A percentile compares a stretch with the other conserved stretches of the same genome.
phyloP scores from a whole-genome alignment of 53 echinoderm and acorn worm genomes.

The Mesocentrotus franciscanus region DNA sequence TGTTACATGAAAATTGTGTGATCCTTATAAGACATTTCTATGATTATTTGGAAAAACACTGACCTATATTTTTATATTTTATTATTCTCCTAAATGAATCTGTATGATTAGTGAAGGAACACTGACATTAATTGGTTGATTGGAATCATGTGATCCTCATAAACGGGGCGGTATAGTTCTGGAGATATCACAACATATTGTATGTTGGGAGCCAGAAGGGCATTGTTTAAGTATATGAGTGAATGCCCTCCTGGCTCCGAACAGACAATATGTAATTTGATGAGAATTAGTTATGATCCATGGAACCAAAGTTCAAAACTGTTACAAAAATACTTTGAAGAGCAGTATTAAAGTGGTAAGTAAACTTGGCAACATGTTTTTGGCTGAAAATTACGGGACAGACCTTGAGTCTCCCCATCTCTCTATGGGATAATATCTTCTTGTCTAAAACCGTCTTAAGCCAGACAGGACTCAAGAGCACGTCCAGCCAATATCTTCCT shows the following conservation, averaged over 20 bases:
- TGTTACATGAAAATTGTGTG: not conserved
- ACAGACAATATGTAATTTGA: too few relatives aligned
- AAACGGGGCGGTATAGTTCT: too few relatives aligned
- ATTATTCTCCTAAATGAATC: not conserved
- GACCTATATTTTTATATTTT: not conserved
- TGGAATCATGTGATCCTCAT: not conserved
- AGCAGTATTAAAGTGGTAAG: not conserved
- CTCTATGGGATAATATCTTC: slow-evolving; percentile 29
- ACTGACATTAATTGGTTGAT: not conserved
- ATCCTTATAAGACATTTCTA: not conserved
- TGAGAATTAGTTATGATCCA: too few relatives aligned
- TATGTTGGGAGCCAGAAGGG: too few relatives aligned
- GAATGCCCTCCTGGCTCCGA: too few relatives aligned
- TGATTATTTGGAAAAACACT: too few relatives aligned
- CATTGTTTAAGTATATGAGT: too few relatives aligned
- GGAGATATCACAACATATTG: too few relatives aligned
- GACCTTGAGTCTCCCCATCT: not conserved
- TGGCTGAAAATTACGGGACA: slow-evolving; percentile 21
- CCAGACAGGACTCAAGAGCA: slow-evolving; percentile 4
- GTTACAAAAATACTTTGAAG: slow-evolving; percentile 2
- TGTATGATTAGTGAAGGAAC: not conserved
- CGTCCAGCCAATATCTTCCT: slow-evolving; percentile 23
- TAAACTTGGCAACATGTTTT: slow-evolving; percentile 30
- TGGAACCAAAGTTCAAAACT: not conserved
- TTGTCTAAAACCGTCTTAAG: not conserved